A percentile compares a stretch with the other conserved stretches of the same genome.
phyloP scores from a whole-genome alignment of 1,140 invertebrate genomes.

The Akabosia matsudoensis region DNA sequence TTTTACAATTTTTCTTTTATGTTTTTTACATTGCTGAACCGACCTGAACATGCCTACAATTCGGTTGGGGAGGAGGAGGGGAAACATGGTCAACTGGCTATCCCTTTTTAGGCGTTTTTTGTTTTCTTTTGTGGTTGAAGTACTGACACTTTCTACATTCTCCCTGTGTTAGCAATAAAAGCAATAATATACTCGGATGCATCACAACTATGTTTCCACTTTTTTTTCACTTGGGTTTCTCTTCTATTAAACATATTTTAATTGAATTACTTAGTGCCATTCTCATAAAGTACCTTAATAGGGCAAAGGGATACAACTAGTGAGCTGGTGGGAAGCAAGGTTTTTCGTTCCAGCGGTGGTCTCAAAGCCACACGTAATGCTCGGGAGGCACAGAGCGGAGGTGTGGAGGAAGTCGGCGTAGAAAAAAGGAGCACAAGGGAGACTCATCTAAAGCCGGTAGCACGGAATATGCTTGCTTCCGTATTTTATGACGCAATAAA shows the following conservation, averaged over 20 bases:
- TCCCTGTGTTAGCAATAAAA: too few species aligned
- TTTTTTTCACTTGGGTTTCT: background rate
- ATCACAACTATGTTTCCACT: background rate
- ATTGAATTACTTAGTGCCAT: background rate
- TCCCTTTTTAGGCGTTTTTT: background rate
- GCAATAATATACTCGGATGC: background rate
- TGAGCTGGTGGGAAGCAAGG: too few species aligned
- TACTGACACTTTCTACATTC: too few species aligned
- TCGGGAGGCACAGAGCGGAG: too few species aligned
- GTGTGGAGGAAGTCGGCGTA: too few species aligned
- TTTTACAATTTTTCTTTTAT: too few species aligned
- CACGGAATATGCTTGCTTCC: background rate
- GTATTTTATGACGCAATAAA: slow-evolving; percentile 14
- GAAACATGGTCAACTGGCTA: background rate
- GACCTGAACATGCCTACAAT: background rate
- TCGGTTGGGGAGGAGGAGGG: too few species aligned
- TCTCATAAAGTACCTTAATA: background rate
- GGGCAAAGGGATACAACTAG: too few species aligned
- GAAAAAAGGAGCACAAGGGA: background rate
- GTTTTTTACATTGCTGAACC: too few species aligned
- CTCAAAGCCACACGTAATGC: too few species aligned
- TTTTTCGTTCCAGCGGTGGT: too few species aligned
- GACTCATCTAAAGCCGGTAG: background rate
- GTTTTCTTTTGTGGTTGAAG: background rate
- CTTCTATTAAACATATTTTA: slow-evolving; percentile 6